Conservation (phyloP, 2,888 invertebrate genomes). For the Eupithecia subfuscata region DNA sequence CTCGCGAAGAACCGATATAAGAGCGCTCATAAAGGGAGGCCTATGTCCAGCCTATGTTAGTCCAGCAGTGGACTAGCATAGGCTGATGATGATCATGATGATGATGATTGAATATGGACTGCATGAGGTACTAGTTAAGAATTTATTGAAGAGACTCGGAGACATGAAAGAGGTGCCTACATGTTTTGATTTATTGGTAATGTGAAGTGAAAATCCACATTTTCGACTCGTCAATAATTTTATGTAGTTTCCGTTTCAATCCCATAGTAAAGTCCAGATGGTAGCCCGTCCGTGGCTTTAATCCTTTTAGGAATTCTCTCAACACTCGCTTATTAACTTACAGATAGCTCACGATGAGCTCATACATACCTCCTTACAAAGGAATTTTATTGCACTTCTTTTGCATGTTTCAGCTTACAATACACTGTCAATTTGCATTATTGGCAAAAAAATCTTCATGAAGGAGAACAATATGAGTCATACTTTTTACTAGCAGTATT, state of each 20-base stretch:
- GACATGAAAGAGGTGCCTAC: neutral
- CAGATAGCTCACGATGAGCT: slow-evolving; percentile 65
- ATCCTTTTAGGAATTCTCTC: slow-evolving; percentile 74
- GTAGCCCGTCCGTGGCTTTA: slow-evolving; percentile 43
- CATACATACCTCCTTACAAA: slow-evolving; percentile 43
- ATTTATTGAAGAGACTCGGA: no score
- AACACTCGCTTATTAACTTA: slow-evolving; percentile 58
- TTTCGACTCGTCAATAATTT: neutral
- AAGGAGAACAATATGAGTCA: neutral
- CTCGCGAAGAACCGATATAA: no score
- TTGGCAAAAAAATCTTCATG: slow-evolving; percentile 8
- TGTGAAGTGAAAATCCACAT: neutral
- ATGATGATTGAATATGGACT: no score
- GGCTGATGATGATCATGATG: no score
- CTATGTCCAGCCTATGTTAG: no score
- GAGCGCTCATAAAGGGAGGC: no score
- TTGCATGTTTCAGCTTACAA: slow-evolving; percentile 15
- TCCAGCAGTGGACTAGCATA: no score
- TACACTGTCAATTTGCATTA: slow-evolving; percentile 12
- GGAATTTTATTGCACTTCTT: slow-evolving; percentile 23
- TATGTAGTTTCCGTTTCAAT: neutral
- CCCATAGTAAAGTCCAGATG: slow-evolving; percentile 9
- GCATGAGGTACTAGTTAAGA: no score
- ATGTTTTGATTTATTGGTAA: neutral
- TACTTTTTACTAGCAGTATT: neutral